These are phyloP conservation scores for Heterocephalus glaber DNA, from an alignment of 2,113 vertebrate genomes.

Conservation along the genomic window DNA sequence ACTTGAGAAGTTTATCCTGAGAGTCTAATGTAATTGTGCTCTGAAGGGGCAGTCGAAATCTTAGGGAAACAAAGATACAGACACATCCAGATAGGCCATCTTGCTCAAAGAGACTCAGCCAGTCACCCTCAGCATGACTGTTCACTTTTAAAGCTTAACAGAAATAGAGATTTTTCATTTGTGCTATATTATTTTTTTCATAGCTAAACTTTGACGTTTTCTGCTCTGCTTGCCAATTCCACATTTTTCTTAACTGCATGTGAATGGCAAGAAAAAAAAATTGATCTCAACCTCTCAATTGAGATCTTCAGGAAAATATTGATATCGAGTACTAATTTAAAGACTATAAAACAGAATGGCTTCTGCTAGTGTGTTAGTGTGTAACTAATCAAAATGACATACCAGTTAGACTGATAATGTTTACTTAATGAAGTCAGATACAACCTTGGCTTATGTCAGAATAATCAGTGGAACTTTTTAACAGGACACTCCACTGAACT, in stretches of 20 bases:
- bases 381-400: not conserved
- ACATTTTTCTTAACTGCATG: not conserved
- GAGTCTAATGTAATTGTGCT: not conserved
- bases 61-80: not conserved
- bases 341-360: not conserved
- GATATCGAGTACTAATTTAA: not conserved
- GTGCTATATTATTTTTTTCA: not conserved
- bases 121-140: not conserved
- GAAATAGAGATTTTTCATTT: not conserved
- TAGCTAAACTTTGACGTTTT: not conserved
- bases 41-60: not conserved
- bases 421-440: not conserved
- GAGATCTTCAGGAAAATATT: not conserved
- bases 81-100: not conserved
- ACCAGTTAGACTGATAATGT: not conserved
- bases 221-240: not conserved
- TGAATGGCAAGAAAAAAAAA: not conserved
- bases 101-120: not conserved
- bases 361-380: not conserved
- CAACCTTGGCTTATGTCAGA: not conserved
- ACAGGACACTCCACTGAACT: not conserved
- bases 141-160: not conserved
- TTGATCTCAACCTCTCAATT: not conserved
- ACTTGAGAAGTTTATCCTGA: not conserved
- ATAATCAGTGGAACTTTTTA: not conserved